Conservation (phyloP, 2,888 invertebrate genomes). For the Didymodactylos carnosus region DNA sequence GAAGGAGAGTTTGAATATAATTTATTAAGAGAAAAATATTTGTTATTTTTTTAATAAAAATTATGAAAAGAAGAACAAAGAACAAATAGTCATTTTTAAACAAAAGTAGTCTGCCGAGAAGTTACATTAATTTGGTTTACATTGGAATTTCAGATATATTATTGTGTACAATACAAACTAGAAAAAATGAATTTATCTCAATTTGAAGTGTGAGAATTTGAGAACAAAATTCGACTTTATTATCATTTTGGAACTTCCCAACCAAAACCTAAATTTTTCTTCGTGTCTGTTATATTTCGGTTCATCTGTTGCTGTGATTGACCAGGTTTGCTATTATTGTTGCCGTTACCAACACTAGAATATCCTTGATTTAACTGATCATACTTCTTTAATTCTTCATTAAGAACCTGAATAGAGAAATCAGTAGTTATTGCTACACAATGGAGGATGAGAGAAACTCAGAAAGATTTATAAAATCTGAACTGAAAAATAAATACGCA, state of each 20-base stretch:
- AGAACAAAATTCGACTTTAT: neutral
- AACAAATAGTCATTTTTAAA: too few relatives aligned
- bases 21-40: too few relatives aligned
- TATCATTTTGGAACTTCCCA: neutral
- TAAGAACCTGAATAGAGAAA: neutral
- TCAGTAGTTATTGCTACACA: too few relatives aligned
- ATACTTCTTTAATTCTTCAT: neutral
- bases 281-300: neutral
- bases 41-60: too few relatives aligned
- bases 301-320: neutral
- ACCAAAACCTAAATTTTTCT: conserved; percentile 12
- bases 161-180: too few relatives aligned
- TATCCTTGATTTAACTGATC: conserved; percentile 1
- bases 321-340: neutral
- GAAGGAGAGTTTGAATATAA: too few relatives aligned
- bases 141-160: too few relatives aligned
- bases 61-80: too few relatives aligned
- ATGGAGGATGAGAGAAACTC: neutral
- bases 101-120: too few relatives aligned
- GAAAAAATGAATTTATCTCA: neutral
- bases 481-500: too few relatives aligned
- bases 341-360: neutral
- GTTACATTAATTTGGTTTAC: too few relatives aligned
- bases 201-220: neutral
- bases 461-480: neutral